Percentiles rank a stretch among this genome's conserved stretches.
Evolutionary conservation across 2,888 invertebrate species (phyloP).

Genomic region (Lasioglossum pauxillum): DNA sequence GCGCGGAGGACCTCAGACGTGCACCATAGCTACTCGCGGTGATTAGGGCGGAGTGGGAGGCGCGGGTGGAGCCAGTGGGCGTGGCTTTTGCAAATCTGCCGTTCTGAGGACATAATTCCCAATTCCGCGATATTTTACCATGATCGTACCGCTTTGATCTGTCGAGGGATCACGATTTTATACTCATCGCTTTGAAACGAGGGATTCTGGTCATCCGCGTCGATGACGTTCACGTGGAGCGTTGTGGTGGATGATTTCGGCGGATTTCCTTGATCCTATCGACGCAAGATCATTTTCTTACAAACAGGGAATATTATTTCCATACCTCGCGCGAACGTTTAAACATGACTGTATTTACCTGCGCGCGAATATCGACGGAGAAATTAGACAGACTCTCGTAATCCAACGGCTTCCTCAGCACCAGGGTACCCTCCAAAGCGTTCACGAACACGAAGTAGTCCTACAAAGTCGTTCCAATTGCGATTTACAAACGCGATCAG

Average conservation of each 20-base stretch:
- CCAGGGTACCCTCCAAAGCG: conserved; percentile 93
- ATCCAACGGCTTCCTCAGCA: conserved; percentile 92
- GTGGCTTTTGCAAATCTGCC: too few relatives aligned
- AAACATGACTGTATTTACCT: conserved; percentile 79
- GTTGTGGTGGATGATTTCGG: conserved; percentile 91
- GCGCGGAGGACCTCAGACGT: too few relatives aligned
- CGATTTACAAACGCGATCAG: neutral
- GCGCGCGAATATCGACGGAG: conserved; percentile 89
- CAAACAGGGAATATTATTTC: neutral
- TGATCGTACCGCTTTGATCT: conserved; percentile 85
- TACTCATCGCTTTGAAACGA: conserved; percentile 91
- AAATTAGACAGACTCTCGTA: conserved; percentile 92
- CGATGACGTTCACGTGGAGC: conserved; percentile 91
- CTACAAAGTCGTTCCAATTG: conserved; percentile 80
- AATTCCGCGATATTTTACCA: neutral
- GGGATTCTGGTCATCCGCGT: conserved; percentile 97
- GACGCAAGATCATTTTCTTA: neutral
- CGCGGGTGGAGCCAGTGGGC: too few relatives aligned
- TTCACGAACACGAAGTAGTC: conserved; percentile 94
- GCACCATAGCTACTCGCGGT: too few relatives aligned
- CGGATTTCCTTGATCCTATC: conserved; percentile 92
- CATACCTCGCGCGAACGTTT: neutral
- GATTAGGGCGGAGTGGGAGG: too few relatives aligned
- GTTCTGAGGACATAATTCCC: too few relatives aligned
- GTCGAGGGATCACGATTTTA: conserved; percentile 88